Evolutionary conservation across 2,888 invertebrate species (phyloP).

Genomic region (Chironomus tentans): DNA sequence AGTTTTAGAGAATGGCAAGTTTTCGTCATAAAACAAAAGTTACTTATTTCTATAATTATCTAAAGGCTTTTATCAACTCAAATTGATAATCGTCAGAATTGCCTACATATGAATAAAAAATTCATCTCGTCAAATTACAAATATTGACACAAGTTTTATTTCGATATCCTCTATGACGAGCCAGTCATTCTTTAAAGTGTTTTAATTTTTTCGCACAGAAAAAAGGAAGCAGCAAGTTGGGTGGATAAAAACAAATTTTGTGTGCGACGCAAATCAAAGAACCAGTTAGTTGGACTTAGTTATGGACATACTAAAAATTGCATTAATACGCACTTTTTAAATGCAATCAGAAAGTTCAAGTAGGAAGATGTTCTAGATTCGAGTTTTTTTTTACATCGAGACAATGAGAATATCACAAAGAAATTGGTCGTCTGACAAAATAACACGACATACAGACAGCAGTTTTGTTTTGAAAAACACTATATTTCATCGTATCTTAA

Average conservation of each 20-base stretch:
- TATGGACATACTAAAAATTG: not conserved
- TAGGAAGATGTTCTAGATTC: no score
- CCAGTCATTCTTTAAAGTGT: not conserved
- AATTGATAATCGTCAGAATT: not conserved
- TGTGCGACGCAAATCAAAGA: not conserved
- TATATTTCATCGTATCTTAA: not conserved
- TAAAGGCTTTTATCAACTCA: not conserved
- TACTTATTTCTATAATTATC: not conserved
- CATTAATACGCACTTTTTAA: not conserved
- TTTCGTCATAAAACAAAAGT: not conserved
- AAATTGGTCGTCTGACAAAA: not conserved
- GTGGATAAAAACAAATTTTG: not conserved
- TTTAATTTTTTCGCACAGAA: not conserved
- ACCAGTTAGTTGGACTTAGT: not conserved
- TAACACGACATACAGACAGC: not conserved
- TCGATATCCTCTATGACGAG: not conserved
- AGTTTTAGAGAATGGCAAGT: not conserved
- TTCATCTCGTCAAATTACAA: not conserved
- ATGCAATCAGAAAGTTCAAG: no score
- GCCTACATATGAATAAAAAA: no score
- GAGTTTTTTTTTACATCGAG: not conserved
- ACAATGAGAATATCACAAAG: constrained; percentile 4
- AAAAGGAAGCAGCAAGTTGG: not conserved
- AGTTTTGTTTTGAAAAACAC: not conserved
- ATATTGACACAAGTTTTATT: not conserved